Base-by-base conservation (phyloP, 2,888 invertebrate species). In the Hartigia nigra region DNA sequence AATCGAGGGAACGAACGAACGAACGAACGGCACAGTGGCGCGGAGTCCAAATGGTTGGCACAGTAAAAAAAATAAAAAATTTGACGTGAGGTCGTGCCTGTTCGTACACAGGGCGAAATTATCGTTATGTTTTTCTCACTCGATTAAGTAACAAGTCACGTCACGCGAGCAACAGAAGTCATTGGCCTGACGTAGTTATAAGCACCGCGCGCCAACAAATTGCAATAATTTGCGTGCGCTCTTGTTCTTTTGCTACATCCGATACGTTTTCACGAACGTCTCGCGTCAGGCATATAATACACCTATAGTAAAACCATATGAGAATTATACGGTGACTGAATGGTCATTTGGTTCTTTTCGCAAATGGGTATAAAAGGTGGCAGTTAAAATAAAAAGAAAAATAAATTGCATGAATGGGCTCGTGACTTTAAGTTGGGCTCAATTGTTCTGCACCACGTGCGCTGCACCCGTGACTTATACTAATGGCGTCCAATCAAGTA, bases 381-480 rank as follows among this genome's bases (percentile, higher is more conserved):
- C 9, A 55, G 55, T 23, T 55, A 2, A 23, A 55, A 23, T 3
- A 9, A 14, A 39, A 14, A 14, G 1, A 39, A 1, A 55, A 14
- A 23, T 55, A 55, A 55, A 55, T 2, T 55, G 23, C 23, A 55
- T 23, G 23, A 55, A 55, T 0, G 39, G 31, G 31, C 70, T 35
- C 78, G 78, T 39, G 39, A 39, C 76, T 78, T 69, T 12, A 74
- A 76, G 37, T 76, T 69, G 32, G 69, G 12, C 74, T 32, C 39
- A 23, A 69, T 39, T 77, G 74, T 31, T 70, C 31, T 35, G 34
- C 74, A 70, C 79, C 85, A 83, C 82, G 85, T 85, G 84, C 80
- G 79, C 39, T 69, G 76, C 77, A 74, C 74, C 69, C 74, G 72
- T 70, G 72, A 74, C 70, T 74, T 32, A 77, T 78, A 79, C 78